These are phyloP conservation scores for Synergus gifuensis DNA, from an alignment of 2,888 invertebrate species.

Conservation along the genomic window DNA sequence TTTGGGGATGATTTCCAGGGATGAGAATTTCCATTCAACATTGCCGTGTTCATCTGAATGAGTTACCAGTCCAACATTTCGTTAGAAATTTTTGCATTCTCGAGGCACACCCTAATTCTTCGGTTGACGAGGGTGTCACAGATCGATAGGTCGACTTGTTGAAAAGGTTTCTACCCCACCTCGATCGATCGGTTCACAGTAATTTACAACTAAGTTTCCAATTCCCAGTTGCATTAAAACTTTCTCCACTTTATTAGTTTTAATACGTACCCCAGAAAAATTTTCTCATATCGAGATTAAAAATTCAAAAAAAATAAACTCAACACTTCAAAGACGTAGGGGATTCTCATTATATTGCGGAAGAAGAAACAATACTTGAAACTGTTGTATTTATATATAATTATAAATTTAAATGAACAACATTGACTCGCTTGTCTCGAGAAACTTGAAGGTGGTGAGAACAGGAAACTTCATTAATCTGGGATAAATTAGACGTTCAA, in stretches of 20 bases:
- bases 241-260: constrained; percentile 15
- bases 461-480: constrained; percentile 4
- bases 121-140: background rate
- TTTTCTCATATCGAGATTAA: background rate
- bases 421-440: background rate
- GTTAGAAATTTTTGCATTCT: constrained; percentile 5
- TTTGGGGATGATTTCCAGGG: background rate
- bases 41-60: background rate
- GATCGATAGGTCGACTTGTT: constrained; percentile 9
- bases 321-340: background rate
- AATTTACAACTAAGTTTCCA: constrained; percentile 34
- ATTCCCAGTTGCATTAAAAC: constrained; percentile 19
- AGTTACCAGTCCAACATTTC: background rate
- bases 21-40: constrained; percentile 4
- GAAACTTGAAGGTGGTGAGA: background rate
- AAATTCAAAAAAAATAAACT: background rate
- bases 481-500: background rate
- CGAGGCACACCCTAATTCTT: background rate
- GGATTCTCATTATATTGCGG: background rate
- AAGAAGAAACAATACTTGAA: background rate
- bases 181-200: constrained; percentile 25
- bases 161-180: background rate
- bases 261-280: background rate
- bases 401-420: background rate
- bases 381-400: background rate